A percentile compares a stretch with the other conserved stretches of the same genome.
Evolutionary conservation across 53 echinoderm and acorn worm species (phyloP).

Genomic region (Henricia sp.): DNA sequence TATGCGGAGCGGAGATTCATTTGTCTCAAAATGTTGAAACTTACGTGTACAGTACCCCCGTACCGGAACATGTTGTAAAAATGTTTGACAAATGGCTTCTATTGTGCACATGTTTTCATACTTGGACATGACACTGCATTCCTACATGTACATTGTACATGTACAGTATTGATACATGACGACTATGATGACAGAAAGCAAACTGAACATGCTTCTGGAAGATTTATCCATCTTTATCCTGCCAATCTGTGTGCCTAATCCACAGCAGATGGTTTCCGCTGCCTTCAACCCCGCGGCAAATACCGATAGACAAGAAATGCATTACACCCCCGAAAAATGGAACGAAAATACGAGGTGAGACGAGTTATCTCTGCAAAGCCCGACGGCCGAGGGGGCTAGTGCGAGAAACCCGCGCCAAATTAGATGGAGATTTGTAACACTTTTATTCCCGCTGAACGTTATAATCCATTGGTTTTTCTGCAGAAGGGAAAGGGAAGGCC

Average conservation of each 20-base stretch:
- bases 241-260: conserved; percentile 12
- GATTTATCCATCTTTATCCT: background rate
- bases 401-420: conserved; percentile 2
- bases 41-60: too few relatives aligned
- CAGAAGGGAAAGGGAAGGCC: background rate
- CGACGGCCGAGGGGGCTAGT: background rate
- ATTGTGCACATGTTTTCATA: too few relatives aligned
- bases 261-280: conserved; percentile 28
- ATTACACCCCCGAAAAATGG: conserved; percentile 8
- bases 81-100: too few relatives aligned
- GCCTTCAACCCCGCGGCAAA: conserved; percentile 2
- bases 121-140: too few relatives aligned
- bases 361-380: conserved; percentile 15
- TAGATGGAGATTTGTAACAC: conserved; percentile 47
- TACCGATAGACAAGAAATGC: background rate
- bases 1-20: too few relatives aligned
- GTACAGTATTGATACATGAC: too few relatives aligned
- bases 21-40: too few relatives aligned
- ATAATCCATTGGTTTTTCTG: background rate
- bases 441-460: background rate
- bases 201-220: too few relatives aligned
- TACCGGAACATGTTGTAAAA: too few relatives aligned
- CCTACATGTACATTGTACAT: too few relatives aligned
- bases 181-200: too few relatives aligned
- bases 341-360: conserved; percentile 23